phyloP scores from a whole-genome alignment of 2,888 invertebrate species.

The Cerastoderma edule region DNA sequence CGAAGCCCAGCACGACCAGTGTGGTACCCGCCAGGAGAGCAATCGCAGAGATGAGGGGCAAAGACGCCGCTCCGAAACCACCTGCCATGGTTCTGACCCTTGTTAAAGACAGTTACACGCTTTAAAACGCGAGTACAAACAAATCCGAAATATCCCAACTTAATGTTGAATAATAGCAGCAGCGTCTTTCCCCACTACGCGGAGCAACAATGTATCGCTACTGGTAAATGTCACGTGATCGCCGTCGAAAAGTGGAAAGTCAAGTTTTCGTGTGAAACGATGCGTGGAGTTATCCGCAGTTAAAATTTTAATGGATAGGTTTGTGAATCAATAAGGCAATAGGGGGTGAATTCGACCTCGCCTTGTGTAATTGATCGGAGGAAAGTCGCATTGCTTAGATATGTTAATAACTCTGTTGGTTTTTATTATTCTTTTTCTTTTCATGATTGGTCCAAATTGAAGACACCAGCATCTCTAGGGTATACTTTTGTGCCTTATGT shows the following conservation, averaged over 20 bases:
- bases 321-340: constrained; percentile 18
- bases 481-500: background rate
- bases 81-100: constrained; percentile 62
- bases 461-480: constrained; percentile 1
- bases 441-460: too few species aligned
- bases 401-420: too few species aligned
- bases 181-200: too few species aligned
- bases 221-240: constrained; percentile 52
- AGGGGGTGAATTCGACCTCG: background rate
- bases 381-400: too few species aligned
- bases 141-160: too few species aligned
- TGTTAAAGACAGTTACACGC: background rate
- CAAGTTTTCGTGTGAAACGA: constrained; percentile 41
- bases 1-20: constrained; percentile 71
- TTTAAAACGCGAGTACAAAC: background rate
- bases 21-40: constrained; percentile 68
- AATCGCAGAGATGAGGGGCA: constrained; percentile 74
- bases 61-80: constrained; percentile 69
- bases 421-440: too few species aligned
- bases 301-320: constrained; percentile 21
- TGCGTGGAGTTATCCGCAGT: constrained; percentile 23
- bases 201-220: too few species aligned
- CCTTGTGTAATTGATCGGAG: constrained; percentile 3
- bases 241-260: constrained; percentile 55
- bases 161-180: too few species aligned